These are phyloP conservation scores for Falco novaeseelandiae DNA, from an alignment of 2,797 vertebrate species.

Conservation along the genomic window DNA sequence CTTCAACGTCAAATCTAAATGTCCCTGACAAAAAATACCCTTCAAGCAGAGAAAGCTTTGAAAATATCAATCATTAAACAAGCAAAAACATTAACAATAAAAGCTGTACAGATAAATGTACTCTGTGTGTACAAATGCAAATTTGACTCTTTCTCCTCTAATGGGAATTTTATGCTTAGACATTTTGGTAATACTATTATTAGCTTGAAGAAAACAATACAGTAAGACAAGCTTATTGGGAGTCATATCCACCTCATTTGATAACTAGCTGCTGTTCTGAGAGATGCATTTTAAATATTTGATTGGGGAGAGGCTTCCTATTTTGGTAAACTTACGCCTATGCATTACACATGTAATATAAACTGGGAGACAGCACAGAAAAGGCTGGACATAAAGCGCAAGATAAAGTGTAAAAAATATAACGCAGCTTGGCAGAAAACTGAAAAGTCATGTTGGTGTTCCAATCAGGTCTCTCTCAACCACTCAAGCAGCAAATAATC, in stretches of 20 bases:
- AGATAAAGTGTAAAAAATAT: background rate
- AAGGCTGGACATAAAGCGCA: background rate
- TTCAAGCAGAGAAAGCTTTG: conserved; percentile 1
- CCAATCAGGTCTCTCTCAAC: background rate
- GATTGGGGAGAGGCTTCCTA: background rate
- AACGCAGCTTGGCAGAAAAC: background rate
- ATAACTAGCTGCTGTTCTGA: background rate
- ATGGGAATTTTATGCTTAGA: background rate
- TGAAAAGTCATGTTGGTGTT: conserved; percentile 25
- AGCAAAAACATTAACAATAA: background rate
- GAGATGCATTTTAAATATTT: background rate
- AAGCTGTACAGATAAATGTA: background rate
- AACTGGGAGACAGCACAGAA: background rate
- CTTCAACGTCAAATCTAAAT: conserved; percentile 2
- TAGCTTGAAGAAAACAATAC: background rate
- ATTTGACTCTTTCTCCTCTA: background rate
- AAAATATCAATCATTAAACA: conserved; percentile 14
- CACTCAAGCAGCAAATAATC: background rate
- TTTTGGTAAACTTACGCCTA: background rate
- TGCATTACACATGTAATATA: background rate
- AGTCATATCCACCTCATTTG: background rate
- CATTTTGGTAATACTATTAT: background rate
- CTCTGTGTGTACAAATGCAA: background rate
- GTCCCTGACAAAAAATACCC: background rate
- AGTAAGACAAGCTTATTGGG: background rate